phyloP scores from a whole-genome alignment of 1,140 invertebrate genomes.

The Rhagoletis pomonella region DNA sequence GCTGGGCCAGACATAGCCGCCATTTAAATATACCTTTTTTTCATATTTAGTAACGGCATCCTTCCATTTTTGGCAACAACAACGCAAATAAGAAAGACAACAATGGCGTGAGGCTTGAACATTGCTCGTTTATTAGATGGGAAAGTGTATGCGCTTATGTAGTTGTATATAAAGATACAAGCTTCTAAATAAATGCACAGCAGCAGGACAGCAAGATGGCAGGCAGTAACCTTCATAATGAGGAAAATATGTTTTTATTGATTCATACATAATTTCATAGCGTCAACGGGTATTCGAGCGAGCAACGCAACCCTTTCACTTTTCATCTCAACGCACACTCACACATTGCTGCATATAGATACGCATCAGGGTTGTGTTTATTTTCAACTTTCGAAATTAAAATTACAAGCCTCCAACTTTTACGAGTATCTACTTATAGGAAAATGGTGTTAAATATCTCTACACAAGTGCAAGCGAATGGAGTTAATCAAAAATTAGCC shows the following conservation, averaged over 20 bases:
- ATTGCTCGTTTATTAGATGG: background rate
- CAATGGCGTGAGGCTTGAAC: background rate
- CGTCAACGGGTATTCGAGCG: constrained; percentile 29
- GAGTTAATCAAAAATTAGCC: too few species aligned
- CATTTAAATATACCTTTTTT: background rate
- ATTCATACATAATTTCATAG: constrained; percentile 45
- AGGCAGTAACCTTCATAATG: constrained; percentile 39
- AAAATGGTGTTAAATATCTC: too few species aligned
- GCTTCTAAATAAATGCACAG: background rate
- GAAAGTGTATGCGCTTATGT: background rate
- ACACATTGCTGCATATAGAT: too few species aligned
- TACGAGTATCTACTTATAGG: too few species aligned
- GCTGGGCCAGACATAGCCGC: background rate
- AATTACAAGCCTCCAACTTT: background rate
- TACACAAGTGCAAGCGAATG: too few species aligned
- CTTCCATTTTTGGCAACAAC: constrained; percentile 9
- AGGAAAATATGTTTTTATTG: constrained; percentile 54
- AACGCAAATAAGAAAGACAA: background rate
- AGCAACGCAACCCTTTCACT: constrained; percentile 53
- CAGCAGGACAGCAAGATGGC: background rate
- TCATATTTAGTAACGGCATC: constrained; percentile 8
- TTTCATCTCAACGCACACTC: background rate
- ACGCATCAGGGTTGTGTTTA: background rate
- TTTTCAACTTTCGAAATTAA: background rate
- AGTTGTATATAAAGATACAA: background rate